Evolutionary conservation across 2,797 vertebrate species (phyloP), one percentile per base, ranked within the genome.

Genomic region (Pseudochirops cupreus): DNA sequence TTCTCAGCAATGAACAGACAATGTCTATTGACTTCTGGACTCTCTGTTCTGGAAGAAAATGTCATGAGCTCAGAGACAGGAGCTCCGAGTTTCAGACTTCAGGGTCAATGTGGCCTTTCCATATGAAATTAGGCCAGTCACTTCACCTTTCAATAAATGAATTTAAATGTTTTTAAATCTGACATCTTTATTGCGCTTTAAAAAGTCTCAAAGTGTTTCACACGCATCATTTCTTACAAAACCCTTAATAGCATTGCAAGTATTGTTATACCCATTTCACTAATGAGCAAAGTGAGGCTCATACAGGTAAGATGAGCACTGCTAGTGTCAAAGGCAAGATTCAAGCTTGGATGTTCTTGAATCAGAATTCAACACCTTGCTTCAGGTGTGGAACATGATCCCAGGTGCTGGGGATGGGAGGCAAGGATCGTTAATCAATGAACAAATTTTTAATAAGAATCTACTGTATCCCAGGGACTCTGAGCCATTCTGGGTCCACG

Each of bases 131-230:
- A 53, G 50, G 50, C 16, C 52, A 92, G 39, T 53, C 50, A 18
- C 93, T 82, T 50, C 59, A 56, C 87, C 91, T 95, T 95, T 97
- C 91, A 94, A 94, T 93, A 50, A 87, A 46, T 26, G 26, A 39
- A 87, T 26, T 5, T 13, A 67, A 67, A 50, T 26, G 11, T 12
- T 9, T 46, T 46, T 24, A 82, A 24, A 10, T 1, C 29, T 82
- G 67, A 7, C 2, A 26, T 82, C 26, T 46, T 82, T 26, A 26
- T 3, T 11, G 21, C 10, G 1, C 39, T 46, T 46, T 82, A 54
- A 14, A 46, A 24, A 82, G 7, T 24, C 21, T 5, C 9, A 46
- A 24, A 12, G n/a, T 67, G 33, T 67, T 67, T 33, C 16, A 18
- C 1, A 82, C 21, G 4, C 6, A 46, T 82, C 5, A 39, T 26